Conservation (phyloP, 2,113 vertebrate genomes). For the Brachyistius frenatus region DNA sequence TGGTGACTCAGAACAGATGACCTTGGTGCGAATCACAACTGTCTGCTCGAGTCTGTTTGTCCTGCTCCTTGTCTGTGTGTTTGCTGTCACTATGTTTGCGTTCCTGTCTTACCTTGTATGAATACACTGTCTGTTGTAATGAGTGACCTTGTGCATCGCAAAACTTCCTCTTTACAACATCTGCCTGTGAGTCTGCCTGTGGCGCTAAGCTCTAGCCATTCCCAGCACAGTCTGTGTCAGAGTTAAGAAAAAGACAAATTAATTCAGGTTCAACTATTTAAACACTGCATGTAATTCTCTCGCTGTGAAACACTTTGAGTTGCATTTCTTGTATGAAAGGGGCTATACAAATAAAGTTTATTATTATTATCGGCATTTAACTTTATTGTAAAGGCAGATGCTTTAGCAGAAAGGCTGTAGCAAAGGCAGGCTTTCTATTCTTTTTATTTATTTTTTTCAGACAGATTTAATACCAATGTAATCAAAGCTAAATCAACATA, state of each 20-base stretch:
- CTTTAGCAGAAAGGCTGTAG: not conserved
- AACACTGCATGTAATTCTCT: too few species aligned
- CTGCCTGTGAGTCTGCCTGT: not conserved
- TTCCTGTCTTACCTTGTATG: conserved; percentile 30
- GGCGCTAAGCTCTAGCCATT: not conserved
- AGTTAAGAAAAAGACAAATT: not conserved
- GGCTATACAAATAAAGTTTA: too few species aligned
- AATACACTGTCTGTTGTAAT: conserved; percentile 26
- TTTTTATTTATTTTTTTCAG: too few species aligned
- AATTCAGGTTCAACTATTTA: too few species aligned
- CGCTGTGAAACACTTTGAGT: too few species aligned
- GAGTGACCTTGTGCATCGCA: conserved; percentile 19
- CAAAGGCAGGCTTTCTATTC: not conserved
- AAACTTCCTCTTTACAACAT: conserved; percentile 18
- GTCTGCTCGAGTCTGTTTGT: conserved; percentile 36
- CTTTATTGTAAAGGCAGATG: not conserved
- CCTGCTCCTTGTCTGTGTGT: conserved; percentile 23
- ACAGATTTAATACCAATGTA: not conserved
- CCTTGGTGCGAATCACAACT: conserved; percentile 44
- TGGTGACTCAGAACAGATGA: conserved; percentile 36
- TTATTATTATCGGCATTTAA: not conserved
- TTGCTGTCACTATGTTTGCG: conserved; percentile 15
- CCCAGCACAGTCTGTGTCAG: not conserved
- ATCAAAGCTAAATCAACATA: not conserved
- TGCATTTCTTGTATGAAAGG: too few species aligned